Base-by-base conservation (phyloP, 2,888 invertebrate species). In the Hypselothyrea guttata region DNA sequence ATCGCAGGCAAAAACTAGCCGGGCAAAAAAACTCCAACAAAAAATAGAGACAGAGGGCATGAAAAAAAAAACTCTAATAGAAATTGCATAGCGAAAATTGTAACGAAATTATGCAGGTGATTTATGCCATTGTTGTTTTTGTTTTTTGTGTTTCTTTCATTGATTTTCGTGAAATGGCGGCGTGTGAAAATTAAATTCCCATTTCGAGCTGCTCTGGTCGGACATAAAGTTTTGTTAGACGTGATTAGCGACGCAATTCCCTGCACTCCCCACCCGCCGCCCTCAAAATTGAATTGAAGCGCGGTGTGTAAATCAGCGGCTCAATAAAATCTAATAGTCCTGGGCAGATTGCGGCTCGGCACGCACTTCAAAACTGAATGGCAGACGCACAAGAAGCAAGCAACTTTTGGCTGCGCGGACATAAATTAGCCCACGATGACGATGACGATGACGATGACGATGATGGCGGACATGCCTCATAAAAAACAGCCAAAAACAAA, bases 291-390 rank as follows among this genome's bases (percentile, higher is more conserved):
- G 78, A 84, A 78, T 84, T 74, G 66, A 81, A 74, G 78, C 75
- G 71, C 78, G 69, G 64, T 71, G 82, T 77, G 74, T 81, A 84
- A 81, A 81, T 81, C 81, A 81, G 83, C 73, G 75, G 85, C 76
- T 79, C 81, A 84, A 81, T 81, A 81, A 81, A 81, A 81, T 83
- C 74, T 78, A 81, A 81, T 75, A 78, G 76, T 75, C 68, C 48
- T 46, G 58, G 47, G 74, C 76, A 84, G 85, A 81, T 81, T 81
- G 81, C 79, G 66, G 70, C 79, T 58, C 55, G 59, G 52, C 85
- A 81, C 81, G 85, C 81, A 81, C 65, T 64, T 16, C 54, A 51
- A 58, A 45, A 58, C 57, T 38, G 28, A 54, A 35, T 48, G 55
- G 30, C 41, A 34, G 28, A 4, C 5, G 38, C 46, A 37, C 31